These are phyloP conservation scores for Aix galericulata DNA, from an alignment of 2,113 vertebrate genomes.

Conservation along the genomic window DNA sequence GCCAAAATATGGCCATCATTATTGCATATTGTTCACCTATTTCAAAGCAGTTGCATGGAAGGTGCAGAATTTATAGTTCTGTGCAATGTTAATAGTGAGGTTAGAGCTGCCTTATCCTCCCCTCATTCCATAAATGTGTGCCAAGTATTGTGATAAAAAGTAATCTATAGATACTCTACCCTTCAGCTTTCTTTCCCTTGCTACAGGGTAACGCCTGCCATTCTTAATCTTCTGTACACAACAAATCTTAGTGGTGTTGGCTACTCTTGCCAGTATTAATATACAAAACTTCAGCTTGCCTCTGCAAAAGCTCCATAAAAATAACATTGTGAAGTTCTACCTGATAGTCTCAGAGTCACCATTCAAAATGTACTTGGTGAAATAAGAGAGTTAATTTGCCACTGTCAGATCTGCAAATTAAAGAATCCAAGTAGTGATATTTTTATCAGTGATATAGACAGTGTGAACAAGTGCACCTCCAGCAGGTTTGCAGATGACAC, in stretches of 20 bases:
- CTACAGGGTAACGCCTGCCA: neutral
- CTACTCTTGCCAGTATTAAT: neutral
- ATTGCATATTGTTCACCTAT: neutral
- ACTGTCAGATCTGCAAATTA: neutral
- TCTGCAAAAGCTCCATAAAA: neutral
- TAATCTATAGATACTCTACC: neutral
- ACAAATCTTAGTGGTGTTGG: neutral
- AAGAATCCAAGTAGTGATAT: neutral
- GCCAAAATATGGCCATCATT: neutral
- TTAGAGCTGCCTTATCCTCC: neutral
- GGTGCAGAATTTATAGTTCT: neutral
- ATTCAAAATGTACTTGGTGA: neutral
- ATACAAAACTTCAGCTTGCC: neutral
- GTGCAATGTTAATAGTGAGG: rapidly evolving
- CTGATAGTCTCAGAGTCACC: neutral
- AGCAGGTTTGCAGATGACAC: too few species aligned
- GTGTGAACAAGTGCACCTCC: too few species aligned
- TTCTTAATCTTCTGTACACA: neutral
- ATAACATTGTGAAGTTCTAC: neutral
- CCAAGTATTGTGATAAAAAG: neutral
- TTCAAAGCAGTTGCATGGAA: neutral
- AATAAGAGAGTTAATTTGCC: neutral
- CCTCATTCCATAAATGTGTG: neutral
- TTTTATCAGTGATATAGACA: too few species aligned
- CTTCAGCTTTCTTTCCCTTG: neutral